These are phyloP conservation scores for Daubentonia madagascariensis DNA, from an alignment of 2,113 vertebrate genomes.

Conservation along the genomic window DNA sequence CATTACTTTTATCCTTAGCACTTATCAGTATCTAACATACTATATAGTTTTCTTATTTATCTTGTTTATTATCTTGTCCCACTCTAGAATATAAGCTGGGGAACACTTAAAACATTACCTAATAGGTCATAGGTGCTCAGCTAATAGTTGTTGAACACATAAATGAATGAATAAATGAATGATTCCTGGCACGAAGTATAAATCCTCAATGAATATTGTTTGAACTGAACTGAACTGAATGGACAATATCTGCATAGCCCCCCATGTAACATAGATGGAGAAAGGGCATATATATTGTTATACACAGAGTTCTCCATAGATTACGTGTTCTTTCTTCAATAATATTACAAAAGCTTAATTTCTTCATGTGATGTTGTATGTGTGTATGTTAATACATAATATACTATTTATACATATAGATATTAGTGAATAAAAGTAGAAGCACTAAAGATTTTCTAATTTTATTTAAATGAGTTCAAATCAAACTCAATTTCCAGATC, in stretches of 20 bases:
- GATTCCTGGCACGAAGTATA: neutral
- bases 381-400: neutral
- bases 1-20: neutral
- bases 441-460: constrained; percentile 27
- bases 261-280: neutral
- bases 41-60: neutral
- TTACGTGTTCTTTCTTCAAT: neutral
- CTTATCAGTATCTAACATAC: neutral
- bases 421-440: constrained; percentile 33
- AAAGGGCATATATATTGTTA: neutral
- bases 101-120: neutral
- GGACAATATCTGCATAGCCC: neutral
- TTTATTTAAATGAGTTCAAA: constrained; percentile 66
- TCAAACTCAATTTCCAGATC: neutral
- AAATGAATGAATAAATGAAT: neutral
- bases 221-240: neutral
- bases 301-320: neutral
- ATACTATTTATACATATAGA: neutral
- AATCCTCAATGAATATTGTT: neutral
- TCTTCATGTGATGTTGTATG: neutral
- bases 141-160: neutral
- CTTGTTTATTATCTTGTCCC: neutral
- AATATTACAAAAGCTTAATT: neutral
- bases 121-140: neutral
- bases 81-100: neutral